Percentiles rank a stretch among this genome's conserved stretches.
Evolutionary conservation across 2,797 vertebrate species (phyloP).

Genomic region (Gymnocypris eckloni): DNA sequence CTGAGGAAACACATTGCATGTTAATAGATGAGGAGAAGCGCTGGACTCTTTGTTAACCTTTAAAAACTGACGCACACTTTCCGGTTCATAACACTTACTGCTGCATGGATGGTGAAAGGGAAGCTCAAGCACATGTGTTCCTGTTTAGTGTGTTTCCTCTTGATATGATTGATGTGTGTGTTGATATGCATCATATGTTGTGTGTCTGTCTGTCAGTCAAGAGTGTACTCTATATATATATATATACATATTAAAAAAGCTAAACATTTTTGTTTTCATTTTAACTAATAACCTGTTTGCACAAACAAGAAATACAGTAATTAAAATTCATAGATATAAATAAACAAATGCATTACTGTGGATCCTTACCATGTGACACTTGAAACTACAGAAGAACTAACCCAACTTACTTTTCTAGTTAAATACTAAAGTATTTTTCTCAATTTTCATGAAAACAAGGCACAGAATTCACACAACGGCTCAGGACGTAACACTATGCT

Average conservation of each 20-base stretch:
- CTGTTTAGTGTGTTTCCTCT: constrained; percentile 19
- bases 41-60: constrained; percentile 5
- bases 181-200: constrained; percentile 34
- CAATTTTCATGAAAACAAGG: not conserved
- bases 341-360: not conserved
- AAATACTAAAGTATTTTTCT: not conserved
- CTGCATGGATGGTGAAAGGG: constrained; percentile 25
- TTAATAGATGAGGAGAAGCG: not conserved
- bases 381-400: not conserved
- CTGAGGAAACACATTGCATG: constrained; percentile 9
- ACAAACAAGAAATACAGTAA: constrained; percentile 40
- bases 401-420: not conserved
- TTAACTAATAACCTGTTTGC: constrained; percentile 39
- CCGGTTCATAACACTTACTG: constrained; percentile 3
- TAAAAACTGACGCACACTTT: constrained; percentile 33
- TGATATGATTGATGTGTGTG: constrained; percentile 17
- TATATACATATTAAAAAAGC: constrained; percentile 22
- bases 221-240: constrained; percentile 28
- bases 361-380: not conserved
- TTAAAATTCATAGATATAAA: constrained; percentile 22
- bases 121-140: constrained; percentile 42
- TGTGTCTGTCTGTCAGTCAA: constrained; percentile 29
- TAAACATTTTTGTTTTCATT: constrained; percentile 43
- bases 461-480: too few relatives aligned
- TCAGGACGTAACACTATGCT: too few relatives aligned